phyloP scores from a whole-genome alignment of 2,113 vertebrate genomes.

The Varanus komodoensis region DNA sequence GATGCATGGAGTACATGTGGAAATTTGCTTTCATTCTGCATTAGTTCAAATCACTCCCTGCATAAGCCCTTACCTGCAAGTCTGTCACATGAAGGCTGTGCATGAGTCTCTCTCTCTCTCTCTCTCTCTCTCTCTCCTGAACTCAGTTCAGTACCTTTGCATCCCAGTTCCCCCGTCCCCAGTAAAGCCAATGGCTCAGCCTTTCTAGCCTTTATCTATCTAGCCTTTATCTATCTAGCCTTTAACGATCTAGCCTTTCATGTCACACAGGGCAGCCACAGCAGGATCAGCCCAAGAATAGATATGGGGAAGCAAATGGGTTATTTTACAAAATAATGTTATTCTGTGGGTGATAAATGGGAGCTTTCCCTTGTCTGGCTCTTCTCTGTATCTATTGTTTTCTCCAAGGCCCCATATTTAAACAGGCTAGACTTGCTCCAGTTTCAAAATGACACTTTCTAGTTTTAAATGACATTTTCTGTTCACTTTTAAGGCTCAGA shows the following conservation, averaged over 20 bases:
- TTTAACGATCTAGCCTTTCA: constrained; percentile 41
- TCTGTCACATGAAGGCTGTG: too few relatives aligned
- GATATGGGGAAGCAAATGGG: constrained; percentile 41
- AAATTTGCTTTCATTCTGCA: neutral
- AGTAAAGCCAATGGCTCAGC: too few relatives aligned
- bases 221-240: too few relatives aligned
- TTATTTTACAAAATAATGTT: neutral
- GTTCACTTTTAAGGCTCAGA: neutral
- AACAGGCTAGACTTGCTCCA: neutral
- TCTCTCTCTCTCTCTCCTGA: neutral
- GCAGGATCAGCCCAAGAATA: neutral
- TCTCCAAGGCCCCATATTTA: constrained; percentile 23
- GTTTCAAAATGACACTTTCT: neutral
- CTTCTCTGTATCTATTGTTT: constrained; percentile 17
- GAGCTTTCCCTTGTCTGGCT: constrained; percentile 9
- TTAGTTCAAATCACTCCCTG: neutral
- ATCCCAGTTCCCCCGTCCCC: constrained; percentile 16
- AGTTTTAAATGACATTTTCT: neutral
- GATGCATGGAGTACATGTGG: neutral
- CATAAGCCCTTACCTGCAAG: neutral
- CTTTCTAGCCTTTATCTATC: too few relatives aligned
- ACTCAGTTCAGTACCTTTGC: constrained; percentile 20
- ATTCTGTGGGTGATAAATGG: constrained; percentile 23
- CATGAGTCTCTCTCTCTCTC: too few relatives aligned
- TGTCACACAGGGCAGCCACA: constrained; percentile 20